Evolutionary conservation across 92 coral and sea anemone genomes (phyloP), one percentile per base, ranked within the genome.

Genomic region (Epizoanthus fatuus): DNA sequence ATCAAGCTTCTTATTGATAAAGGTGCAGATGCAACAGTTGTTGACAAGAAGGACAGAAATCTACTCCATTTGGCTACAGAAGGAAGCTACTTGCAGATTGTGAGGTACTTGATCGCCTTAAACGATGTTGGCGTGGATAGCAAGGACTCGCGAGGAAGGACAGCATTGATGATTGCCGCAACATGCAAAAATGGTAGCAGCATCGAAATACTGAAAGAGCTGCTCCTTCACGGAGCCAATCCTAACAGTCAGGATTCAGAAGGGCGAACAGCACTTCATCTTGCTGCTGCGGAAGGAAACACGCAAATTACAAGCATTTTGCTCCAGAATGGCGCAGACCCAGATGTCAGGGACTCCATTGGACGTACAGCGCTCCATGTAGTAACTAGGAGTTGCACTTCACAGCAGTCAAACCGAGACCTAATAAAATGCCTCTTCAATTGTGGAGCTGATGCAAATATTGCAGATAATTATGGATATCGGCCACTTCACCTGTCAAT

Each of bases 1-100:
- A 83, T 57, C 45, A 87, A 72, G 47, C 37, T 72, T 35, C 90
- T 87, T 71, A 83, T 56, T 35, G 86, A 80, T 62, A 75, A 83
- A 15, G 83, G 83, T 81, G 76, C 75, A 4, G 75, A 87, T 63
- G 56, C 70, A 52, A 79, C 82, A 47, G 55, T 66, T 13, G 58
- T 60, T 39, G 72, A 81, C 44, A 69, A 87, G 11, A 77, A 80
- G 9, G 81, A 73, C 3, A 60, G 66, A 22, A 85, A 73, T n/a
- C 16, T 81, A 49, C 51, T 85, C 20, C 83, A 74, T 53, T 44
- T 85, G 16, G 73, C 88, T 2, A 51, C 74, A 38, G 22, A 63
- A 49, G 47, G 37, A 16, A 74, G 88, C 9, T 35, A 60, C 63
- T 38, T 64, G 53, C 66, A 63, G 5, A 74, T 85, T 74, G 67